Evolutionary conservation across 2,113 vertebrate species (phyloP).

Genomic region (Uria aalge): DNA sequence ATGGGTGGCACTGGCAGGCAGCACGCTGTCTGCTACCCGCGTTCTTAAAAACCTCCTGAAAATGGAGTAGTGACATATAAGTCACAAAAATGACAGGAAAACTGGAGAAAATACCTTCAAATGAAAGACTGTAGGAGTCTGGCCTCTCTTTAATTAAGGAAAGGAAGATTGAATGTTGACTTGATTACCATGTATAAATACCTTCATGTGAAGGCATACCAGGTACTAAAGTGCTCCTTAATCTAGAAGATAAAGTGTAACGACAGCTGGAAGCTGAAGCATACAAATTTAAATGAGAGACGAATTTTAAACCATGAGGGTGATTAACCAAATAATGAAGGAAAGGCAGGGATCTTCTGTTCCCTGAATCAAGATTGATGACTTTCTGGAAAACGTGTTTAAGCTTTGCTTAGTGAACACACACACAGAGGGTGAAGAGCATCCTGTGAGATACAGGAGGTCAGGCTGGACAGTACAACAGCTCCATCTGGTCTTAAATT

Average conservation of each 20-base stretch:
- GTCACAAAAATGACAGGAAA: not conserved
- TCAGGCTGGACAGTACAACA: accelerated
- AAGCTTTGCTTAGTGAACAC: not conserved
- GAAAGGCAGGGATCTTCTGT: not conserved
- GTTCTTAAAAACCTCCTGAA: not conserved
- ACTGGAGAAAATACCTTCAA: not conserved
- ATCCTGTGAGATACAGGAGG: not conserved
- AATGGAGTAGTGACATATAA: accelerated
- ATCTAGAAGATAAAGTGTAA: not conserved
- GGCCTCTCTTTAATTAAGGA: not conserved
- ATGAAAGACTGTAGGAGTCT: not conserved
- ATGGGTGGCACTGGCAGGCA: accelerated
- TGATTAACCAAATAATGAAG: not conserved
- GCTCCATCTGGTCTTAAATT: not conserved
- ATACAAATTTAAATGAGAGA: not conserved
- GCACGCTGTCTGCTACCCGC: accelerated
- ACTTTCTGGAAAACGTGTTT: not conserved
- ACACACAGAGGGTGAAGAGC: not conserved
- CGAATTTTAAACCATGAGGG: not conserved
- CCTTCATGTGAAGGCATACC: not conserved
- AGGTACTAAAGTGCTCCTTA: not conserved
- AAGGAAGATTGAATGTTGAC: not conserved
- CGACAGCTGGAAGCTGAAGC: not conserved
- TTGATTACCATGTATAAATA: not conserved
- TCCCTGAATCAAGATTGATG: not conserved